phyloP scores from a whole-genome alignment of 2,797 vertebrate genomes.

The Sebastes cheni region DNA sequence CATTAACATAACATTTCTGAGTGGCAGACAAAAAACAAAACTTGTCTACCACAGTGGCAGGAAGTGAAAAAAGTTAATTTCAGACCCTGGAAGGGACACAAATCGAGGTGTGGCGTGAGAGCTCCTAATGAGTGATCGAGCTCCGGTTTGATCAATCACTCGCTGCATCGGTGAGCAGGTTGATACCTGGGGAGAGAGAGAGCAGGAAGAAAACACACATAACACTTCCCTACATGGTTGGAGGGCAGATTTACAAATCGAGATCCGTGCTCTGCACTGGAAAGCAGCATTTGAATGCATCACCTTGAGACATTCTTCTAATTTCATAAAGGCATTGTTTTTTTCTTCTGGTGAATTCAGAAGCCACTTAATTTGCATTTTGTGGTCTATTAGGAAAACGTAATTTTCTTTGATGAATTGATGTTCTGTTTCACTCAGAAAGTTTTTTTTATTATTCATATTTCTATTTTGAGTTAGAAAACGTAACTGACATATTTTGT shows the following conservation, averaged over 20 bases:
- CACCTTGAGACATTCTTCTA: background rate
- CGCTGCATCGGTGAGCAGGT: no score
- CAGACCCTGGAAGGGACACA: no score
- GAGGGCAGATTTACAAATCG: background rate
- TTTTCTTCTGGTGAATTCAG: background rate
- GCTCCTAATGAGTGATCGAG: no score
- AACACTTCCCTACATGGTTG: background rate
- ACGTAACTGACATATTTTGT: slow-evolving; percentile 28
- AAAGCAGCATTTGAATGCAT: slow-evolving; percentile 4
- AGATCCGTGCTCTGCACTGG: background rate
- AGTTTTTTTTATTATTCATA: background rate
- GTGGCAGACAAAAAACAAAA: no score
- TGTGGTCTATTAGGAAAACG: background rate
- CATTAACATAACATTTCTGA: no score
- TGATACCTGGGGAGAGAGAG: no score
- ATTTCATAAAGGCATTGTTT: background rate
- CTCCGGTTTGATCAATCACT: no score
- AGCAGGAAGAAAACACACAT: no score
- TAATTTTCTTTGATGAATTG: background rate
- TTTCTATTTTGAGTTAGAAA: background rate
- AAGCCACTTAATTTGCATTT: background rate
- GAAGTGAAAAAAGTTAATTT: no score
- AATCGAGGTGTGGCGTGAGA: no score
- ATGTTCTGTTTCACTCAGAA: background rate
- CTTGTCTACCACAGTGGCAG: no score